phyloP scores from a whole-genome alignment of 2,888 invertebrate species.

The Synergus japonicus region DNA sequence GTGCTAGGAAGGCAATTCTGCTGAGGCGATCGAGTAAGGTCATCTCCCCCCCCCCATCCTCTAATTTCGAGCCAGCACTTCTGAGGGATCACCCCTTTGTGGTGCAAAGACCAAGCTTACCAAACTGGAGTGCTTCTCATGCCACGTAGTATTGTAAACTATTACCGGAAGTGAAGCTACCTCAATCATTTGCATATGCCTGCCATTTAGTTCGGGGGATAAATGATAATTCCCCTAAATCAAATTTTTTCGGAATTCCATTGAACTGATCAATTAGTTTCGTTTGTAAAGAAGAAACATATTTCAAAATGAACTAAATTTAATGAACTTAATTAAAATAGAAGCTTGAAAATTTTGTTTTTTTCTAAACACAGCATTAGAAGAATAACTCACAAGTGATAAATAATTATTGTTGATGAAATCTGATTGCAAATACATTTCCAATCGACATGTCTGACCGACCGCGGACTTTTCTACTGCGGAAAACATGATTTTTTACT shows the following conservation, averaged over 20 bases:
- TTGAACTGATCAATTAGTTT: background rate
- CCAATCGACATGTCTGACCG: too few species aligned
- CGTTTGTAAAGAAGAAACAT: too few species aligned
- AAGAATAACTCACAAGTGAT: too few species aligned
- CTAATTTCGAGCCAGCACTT: background rate
- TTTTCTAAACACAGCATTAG: too few species aligned
- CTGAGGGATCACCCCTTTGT: conserved; percentile 44
- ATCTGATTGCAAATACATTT: too few species aligned
- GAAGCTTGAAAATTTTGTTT: too few species aligned
- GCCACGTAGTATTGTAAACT: conserved; percentile 41
- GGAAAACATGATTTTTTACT: too few species aligned
- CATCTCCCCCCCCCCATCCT: background rate
- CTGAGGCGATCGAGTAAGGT: conserved; percentile 22
- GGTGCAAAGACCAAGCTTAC: conserved; percentile 49
- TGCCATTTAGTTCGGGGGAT: background rate
- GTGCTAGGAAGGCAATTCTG: conserved; percentile 29
- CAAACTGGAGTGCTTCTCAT: conserved; percentile 43
- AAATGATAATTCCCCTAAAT: conserved; percentile 1
- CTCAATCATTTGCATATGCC: conserved; percentile 4
- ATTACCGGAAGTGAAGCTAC: conserved; percentile 29
- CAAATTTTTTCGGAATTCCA: background rate
- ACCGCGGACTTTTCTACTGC: too few species aligned
- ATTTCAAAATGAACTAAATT: too few species aligned
- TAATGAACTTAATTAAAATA: too few species aligned
- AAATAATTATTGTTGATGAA: too few species aligned